phyloP scores from a whole-genome alignment of 2,113 vertebrate genomes.

The Pheucticus melanocephalus region DNA sequence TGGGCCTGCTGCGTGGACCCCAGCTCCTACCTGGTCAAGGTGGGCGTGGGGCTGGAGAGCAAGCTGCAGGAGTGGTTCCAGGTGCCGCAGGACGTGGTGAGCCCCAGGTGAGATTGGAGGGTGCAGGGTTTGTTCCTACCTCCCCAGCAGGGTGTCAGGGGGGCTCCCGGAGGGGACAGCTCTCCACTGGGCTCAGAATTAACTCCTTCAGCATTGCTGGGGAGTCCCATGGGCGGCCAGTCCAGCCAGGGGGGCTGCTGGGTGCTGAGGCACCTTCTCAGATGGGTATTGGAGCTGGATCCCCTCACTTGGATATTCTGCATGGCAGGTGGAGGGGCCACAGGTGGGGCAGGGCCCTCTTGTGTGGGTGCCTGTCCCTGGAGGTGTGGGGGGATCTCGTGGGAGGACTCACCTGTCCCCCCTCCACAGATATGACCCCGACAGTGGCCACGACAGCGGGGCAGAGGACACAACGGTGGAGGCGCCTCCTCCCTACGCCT shows the following conservation, averaged over 20 bases:
- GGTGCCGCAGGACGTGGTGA: conserved; percentile 90
- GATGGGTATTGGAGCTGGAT: not conserved
- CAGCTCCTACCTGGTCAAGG: conserved; percentile 93
- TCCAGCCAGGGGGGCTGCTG: not conserved
- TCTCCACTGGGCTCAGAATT: not conserved
- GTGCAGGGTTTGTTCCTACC: not conserved
- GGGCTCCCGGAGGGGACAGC: not conserved
- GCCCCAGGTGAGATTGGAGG: conserved; percentile 83
- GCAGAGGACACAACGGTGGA: conserved; percentile 89
- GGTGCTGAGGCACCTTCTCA: not conserved
- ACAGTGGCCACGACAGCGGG: conserved; percentile 93
- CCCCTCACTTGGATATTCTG: fast-evolving
- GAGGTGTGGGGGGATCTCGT: fast-evolving
- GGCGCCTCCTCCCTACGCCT: conserved; percentile 84
- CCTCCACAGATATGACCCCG: conserved; percentile 84
- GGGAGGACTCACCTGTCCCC: not conserved
- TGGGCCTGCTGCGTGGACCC: conserved; percentile 97
- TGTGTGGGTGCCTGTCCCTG: not conserved
- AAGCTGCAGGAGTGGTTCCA: conserved; percentile 96
- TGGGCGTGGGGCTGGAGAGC: conserved; percentile 91
- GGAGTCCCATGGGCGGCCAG: fast-evolving
- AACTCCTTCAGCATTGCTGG: not conserved
- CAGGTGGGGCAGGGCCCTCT: not conserved
- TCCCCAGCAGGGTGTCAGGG: not conserved
- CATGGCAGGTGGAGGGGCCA: not conserved